Evolutionary conservation across 2,113 vertebrate species (phyloP), one percentile per base, ranked within the genome.

Genomic region (Albula glossodonta): DNA sequence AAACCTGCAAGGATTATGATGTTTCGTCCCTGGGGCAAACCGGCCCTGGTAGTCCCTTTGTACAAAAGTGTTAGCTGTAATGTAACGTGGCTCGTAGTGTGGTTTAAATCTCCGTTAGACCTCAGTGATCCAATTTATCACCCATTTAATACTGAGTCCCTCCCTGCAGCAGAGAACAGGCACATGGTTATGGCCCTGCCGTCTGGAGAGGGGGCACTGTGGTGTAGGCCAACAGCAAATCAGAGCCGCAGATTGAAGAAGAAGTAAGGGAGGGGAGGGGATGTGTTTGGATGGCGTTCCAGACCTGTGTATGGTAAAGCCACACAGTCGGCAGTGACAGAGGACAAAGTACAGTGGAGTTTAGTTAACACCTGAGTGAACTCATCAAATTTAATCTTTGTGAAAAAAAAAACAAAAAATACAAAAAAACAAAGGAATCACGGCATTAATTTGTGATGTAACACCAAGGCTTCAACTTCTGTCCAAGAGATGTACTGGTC

Each of bases 81-180:
- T 41, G 31, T 41, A 41, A 41, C 31, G 31, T 41, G 60, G 60
- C 4, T 22, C 60, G 17, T 15, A 31, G 66, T 31, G 66, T 10
- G 8, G 66, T 74, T 25, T 7, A 25, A 2, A 31, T 22, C 66
- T 9, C 2, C n/a, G n/a, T 8, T 1, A 4, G n/a, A 7, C 70
- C 70, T 91, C 88, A 83, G 81, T 80, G 9, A 81, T 81, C 83
- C 85, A 17, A 51, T 86, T 87, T 87, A 90, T 92, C 86, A 89
- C 83, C 77, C 86, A 88, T 89, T 91, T 92, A 90, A 93, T 91
- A 90, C 92, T 89, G 85, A 82, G 70, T 85, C 74, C 88, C 48
- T 51, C 74, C 88, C 48, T 51, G 7, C 66, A 31, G 49, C 87
- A 77, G 84, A 80, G 60, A 41, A 41, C 8, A 85, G 79, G 66